phyloP scores from a whole-genome alignment of 2,888 invertebrate species.

The Lithophane socia region DNA sequence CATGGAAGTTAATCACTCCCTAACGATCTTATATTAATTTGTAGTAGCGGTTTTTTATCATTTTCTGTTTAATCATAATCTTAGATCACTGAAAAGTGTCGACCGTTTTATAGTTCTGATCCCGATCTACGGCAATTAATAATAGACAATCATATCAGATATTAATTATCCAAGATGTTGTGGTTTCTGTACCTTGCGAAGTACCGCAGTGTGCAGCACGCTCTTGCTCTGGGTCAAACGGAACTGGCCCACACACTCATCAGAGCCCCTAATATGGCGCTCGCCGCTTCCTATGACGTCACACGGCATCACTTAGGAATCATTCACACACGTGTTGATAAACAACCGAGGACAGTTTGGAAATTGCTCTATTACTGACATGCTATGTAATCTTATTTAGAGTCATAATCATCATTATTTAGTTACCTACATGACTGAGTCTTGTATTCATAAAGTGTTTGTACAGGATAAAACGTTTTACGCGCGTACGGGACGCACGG shows the following conservation, averaged over 20 bases:
- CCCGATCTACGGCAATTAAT: not conserved
- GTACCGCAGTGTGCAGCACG: constrained; percentile 41
- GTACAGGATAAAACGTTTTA: not conserved
- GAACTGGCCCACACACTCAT: constrained; percentile 74
- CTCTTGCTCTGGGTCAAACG: constrained; percentile 61
- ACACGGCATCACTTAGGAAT: constrained; percentile 52
- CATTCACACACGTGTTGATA: constrained; percentile 47
- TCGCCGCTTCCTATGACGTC: constrained; percentile 69
- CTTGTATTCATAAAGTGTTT: not conserved
- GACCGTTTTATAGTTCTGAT: not conserved
- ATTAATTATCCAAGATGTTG: not conserved
- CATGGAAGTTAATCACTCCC: constrained; percentile 5
- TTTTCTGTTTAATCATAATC: rapidly evolving
- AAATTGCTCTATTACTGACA: constrained; percentile 45
- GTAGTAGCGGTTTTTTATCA: not conserved
- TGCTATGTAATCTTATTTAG: constrained; percentile 24
- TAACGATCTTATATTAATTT: not conserved
- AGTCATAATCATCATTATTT: constrained; percentile 23
- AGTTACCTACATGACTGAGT: not conserved
- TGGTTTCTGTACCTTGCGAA: not conserved
- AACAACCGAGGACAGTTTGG: constrained; percentile 36
- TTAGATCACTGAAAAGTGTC: not conserved
- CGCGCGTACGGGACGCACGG: not conserved
- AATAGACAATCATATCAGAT: not conserved
- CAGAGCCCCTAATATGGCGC: constrained; percentile 65